A percentile compares a stretch with the other conserved stretches of the same genome.
These are phyloP conservation scores for Andrena cerasifolii DNA, from an alignment of 1,140 invertebrate genomes.

Conservation along the genomic window DNA sequence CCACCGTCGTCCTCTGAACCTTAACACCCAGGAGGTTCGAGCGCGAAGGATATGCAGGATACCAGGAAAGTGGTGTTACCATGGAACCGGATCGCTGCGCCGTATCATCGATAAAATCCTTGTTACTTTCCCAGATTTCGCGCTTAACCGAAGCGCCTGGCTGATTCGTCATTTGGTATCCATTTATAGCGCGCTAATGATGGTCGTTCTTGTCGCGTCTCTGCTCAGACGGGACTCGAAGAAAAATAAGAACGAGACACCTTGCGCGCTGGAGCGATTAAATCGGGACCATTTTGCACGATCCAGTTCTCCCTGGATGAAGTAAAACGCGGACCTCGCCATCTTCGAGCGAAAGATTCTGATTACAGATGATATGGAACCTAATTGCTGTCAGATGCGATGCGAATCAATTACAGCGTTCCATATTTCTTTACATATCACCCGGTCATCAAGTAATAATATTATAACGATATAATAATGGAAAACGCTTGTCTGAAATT, in stretches of 20 bases:
- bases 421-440: no score
- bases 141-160: slow-evolving; percentile 51
- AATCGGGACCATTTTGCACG: slow-evolving; percentile 30
- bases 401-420: no score
- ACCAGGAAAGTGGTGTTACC: slow-evolving; percentile 63
- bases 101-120: slow-evolving; percentile 49
- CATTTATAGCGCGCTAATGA: slow-evolving; percentile 13
- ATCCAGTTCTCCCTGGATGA: no score
- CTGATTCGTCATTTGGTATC: slow-evolving; percentile 48
- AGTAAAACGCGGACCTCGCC: no score
- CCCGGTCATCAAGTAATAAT: no score
- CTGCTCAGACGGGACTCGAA: slow-evolving; percentile 4
- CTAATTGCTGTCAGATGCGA: no score
- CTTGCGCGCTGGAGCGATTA: slow-evolving; percentile 15
- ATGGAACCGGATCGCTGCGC: slow-evolving; percentile 60
- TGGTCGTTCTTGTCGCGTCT: neutral
- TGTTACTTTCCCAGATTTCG: slow-evolving; percentile 60
- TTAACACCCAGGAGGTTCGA: slow-evolving; percentile 41
- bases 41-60: slow-evolving; percentile 21
- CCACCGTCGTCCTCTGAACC: slow-evolving; percentile 46
- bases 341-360: no score
- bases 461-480: no score
- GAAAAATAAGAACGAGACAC: neutral
- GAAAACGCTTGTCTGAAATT: no score
- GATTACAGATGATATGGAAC: no score